Percentiles rank a stretch among this genome's conserved stretches.
phyloP scores from a whole-genome alignment of 2,797 vertebrate genomes.

The Silurus lanzhouensis region DNA sequence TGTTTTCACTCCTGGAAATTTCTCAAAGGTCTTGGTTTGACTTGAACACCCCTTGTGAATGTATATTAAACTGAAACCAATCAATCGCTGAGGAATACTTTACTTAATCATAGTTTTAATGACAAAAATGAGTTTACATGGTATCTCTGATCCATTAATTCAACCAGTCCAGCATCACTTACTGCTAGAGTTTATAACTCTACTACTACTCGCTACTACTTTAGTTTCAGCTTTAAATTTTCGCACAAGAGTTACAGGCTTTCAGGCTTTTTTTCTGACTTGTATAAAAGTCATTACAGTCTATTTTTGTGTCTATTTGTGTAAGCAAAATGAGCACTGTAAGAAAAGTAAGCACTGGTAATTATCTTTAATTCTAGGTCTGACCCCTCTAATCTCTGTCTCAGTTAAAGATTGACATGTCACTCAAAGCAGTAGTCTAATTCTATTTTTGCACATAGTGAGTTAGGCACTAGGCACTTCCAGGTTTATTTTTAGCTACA shows the following conservation, averaged over 20 bases:
- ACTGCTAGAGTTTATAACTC: not conserved
- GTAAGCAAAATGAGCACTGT: not conserved
- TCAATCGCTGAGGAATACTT: too few relatives aligned
- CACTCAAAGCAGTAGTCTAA: constrained; percentile 20
- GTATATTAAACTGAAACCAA: too few relatives aligned
- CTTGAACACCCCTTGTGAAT: too few relatives aligned
- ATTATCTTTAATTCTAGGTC: constrained; percentile 51
- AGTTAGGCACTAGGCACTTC: not conserved
- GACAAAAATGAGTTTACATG: not conserved
- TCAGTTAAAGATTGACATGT: constrained; percentile 32
- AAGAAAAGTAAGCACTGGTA: constrained; percentile 22
- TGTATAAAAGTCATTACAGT: not conserved
- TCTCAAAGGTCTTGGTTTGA: too few relatives aligned
- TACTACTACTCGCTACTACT: too few relatives aligned
- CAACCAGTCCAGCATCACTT: not conserved
- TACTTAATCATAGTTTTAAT: too few relatives aligned
- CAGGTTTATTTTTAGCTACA: not conserved
- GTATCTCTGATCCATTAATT: not conserved
- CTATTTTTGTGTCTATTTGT: not conserved
- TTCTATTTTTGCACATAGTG: constrained; percentile 20
- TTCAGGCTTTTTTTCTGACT: not conserved
- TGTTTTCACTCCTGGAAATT: too few relatives aligned
- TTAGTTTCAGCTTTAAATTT: not conserved
- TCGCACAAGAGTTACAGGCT: not conserved
- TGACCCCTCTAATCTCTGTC: constrained; percentile 45